phyloP scores from a whole-genome alignment of 2,888 invertebrate genomes.

The Dyspetes luteomarginatus region DNA sequence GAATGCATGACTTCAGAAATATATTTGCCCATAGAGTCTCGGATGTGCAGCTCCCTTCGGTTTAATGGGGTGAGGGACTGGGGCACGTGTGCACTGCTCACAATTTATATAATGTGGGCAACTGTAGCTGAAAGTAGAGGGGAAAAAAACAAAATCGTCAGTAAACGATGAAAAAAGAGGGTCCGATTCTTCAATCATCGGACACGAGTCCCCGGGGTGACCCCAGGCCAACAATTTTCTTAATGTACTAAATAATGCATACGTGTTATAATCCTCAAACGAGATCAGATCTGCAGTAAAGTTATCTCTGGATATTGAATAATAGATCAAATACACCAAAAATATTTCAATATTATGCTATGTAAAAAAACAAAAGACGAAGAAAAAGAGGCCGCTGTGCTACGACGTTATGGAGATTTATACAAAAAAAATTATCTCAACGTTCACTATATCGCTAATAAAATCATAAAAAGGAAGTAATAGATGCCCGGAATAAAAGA shows the following conservation, averaged over 20 bases:
- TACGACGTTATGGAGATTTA: constrained; percentile 7
- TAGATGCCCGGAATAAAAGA: not conserved
- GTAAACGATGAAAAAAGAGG: constrained; percentile 6
- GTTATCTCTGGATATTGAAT: constrained; percentile 49
- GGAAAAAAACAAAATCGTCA: not conserved
- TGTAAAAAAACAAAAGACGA: not conserved
- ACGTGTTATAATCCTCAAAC: constrained; percentile 22
- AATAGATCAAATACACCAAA: constrained; percentile 51
- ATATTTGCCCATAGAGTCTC: not conserved
- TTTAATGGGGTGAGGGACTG: not conserved
- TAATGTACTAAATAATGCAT: constrained; percentile 54
- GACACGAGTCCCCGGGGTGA: constrained; percentile 20
- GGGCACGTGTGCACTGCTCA: not conserved
- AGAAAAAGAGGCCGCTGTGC: not conserved
- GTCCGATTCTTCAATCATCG: constrained; percentile 1
- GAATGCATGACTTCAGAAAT: not conserved
- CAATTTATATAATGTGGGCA: not conserved
- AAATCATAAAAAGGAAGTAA: not conserved
- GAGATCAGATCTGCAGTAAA: constrained; percentile 20
- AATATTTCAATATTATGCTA: constrained; percentile 43
- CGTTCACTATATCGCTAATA: not conserved
- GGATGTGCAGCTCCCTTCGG: not conserved
- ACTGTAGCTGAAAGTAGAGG: not conserved
- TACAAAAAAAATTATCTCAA: constrained; percentile 5
- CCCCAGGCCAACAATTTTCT: constrained; percentile 20